Evolutionary conservation across 2,113 vertebrate genomes (phyloP), one percentile per base, ranked within the genome.

Genomic region (Raphicerus campestris): DNA sequence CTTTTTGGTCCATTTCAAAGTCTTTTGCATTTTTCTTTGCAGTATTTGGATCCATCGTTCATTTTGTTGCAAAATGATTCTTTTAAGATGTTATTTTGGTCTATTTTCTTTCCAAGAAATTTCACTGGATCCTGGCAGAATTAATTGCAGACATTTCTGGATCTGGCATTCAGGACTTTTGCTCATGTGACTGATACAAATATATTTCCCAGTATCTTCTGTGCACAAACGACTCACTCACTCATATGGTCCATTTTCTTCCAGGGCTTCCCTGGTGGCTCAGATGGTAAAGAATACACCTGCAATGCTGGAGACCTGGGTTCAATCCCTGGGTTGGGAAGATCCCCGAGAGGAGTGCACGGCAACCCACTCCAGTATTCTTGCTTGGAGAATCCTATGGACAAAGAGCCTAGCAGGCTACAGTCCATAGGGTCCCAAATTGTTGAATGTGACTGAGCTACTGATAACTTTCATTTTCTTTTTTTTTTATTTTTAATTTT

Each of bases 31-130:
- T 30, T 53, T 93, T 49, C 15, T 9, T 47, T 39, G 53, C 1
- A 63, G 17, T 42, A 56, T 91, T 6, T 93, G 39, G 39, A 53
- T 2, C 11, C 39, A 45, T 61, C 7, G 2, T 77, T 96, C 14
- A 75, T 53, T 96, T 85, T 89, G 10, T 7, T 94, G 11, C 20
- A 56, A 77, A 87, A 42, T 39, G 66, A 58, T 78, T 92, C 9
- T 96, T 85, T 91, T 5, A 75, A 35, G 53, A 82, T 80, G 42
- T 2, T 93, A 53, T 75, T 89, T 85, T 91, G n/a, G 16, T 86
- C 30, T 60, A 55, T 84, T 10, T 85, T n/a, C n/a, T 84, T 61
- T 45, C 60, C n/a, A 81, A 75, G 70, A 7, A 63, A 60, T 51
- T 73, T 55, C 51, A 93, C 0, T 78, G 24, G 58, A 9, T 77